Base-by-base conservation (phyloP, 2,113 vertebrate species). In the Anarrhichthys ocellatus region DNA sequence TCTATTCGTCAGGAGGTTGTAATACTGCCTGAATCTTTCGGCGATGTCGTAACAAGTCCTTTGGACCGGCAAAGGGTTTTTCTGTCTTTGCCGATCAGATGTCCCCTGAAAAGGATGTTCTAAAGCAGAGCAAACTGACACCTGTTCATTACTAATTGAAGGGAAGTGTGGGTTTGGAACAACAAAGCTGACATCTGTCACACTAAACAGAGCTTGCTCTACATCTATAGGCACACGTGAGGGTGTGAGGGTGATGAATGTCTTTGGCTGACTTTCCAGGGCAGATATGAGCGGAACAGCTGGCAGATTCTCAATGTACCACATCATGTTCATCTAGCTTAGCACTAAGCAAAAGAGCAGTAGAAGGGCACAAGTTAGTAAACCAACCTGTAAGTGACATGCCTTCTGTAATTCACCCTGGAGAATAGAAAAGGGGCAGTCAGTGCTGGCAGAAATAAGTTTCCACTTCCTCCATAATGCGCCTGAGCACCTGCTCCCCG, bases 141-240 rank as follows among this genome's bases (percentile, higher is more conserved):
- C 95, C 92, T 82, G 85, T 81, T 91, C 91, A 93, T 96, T 90
- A 97, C 94, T 96, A 96, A 97, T 96, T 96, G 92, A 96, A 95
- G 81, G 56, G 71, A 86, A 83, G 83, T 81, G 81, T 82, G 54
- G 80, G 40, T 92, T 90, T 86, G 89, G 91, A 91, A 91, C 65
- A 88, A 76, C 24, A 22, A 85, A 67, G 86, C 62, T 76, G 84
- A 92, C 90, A 92, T 93, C 83, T 91, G 89, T 92, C 82, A 81
- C 86, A 83, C 86, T 85, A 86, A 90, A 87, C 81, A 87, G 76
- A 78, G 72, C 86, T 90, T 80, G 88, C 85, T 89, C 90, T 86
- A 89, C 88, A 84, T 91, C 82, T 56, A 66, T 59, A 67, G 61
- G 59, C 81, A 80, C 88, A 79, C 56, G 50, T 79, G 71, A 83